phyloP scores from a whole-genome alignment of 1,140 invertebrate species.

The Drosophila parvula region DNA sequence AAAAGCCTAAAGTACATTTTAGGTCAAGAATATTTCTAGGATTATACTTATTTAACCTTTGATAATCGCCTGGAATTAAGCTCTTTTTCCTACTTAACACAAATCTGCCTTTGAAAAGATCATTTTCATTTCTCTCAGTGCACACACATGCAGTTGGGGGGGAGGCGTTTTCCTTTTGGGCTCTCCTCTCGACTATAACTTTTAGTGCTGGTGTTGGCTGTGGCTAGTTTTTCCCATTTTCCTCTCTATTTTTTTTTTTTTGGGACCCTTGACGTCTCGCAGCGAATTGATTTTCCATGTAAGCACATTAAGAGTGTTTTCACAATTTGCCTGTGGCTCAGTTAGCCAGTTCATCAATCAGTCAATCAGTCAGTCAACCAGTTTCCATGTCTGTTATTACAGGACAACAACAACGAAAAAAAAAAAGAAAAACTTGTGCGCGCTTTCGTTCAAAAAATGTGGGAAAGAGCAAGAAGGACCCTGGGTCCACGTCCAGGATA shows the following conservation, averaged over 20 bases:
- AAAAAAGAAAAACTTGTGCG: slow-evolving; percentile 49
- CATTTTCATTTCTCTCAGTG: neutral
- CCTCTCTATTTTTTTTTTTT: slow-evolving; percentile 16
- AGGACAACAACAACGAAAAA: slow-evolving; percentile 57
- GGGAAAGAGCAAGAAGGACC: neutral
- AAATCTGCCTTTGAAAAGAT: neutral
- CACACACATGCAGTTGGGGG: neutral
- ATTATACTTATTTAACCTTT: neutral
- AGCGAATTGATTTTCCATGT: slow-evolving; percentile 76
- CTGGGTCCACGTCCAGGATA: slow-evolving; percentile 28
- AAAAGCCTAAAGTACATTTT: neutral
- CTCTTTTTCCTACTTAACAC: neutral
- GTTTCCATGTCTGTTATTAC: slow-evolving; percentile 66
- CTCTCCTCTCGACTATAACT: slow-evolving; percentile 13
- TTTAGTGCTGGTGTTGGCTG: slow-evolving; percentile 23
- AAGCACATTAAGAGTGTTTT: slow-evolving; percentile 64
- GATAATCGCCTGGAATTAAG: too few relatives aligned
- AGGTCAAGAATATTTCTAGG: neutral
- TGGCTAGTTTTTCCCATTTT: slow-evolving; percentile 16
- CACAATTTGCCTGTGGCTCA: slow-evolving; percentile 47
- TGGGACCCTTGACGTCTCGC: slow-evolving; percentile 13
- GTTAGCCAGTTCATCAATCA: slow-evolving; percentile 48
- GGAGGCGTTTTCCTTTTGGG: neutral
- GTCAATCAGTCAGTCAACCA: slow-evolving; percentile 34
- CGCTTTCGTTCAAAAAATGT: neutral